phyloP scores from a whole-genome alignment of 1,140 invertebrate genomes.

The Zaprionus ghesquierei region DNA sequence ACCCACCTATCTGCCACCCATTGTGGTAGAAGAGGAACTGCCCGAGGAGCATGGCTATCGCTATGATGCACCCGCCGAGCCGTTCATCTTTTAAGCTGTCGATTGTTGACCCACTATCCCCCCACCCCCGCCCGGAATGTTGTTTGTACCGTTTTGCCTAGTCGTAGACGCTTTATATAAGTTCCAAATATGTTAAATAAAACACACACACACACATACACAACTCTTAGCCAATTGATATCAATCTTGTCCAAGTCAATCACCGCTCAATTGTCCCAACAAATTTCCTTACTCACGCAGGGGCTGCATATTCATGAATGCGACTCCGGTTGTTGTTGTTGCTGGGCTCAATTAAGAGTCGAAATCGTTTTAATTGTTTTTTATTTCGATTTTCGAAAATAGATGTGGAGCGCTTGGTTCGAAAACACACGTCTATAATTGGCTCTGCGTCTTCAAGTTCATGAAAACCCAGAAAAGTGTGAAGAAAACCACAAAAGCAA shows the following conservation, averaged over 20 bases:
- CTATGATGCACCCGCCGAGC: constrained; percentile 63
- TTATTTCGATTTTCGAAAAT: not conserved
- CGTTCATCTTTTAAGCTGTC: constrained; percentile 49
- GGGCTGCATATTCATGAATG: constrained; percentile 65
- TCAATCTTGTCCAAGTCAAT: constrained; percentile 48
- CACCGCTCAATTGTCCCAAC: constrained; percentile 68
- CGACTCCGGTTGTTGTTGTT: not conserved
- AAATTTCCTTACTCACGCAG: constrained; percentile 11
- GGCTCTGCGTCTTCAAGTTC: constrained; percentile 56
- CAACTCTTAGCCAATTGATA: constrained; percentile 36
- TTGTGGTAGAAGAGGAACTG: constrained; percentile 49
- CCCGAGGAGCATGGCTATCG: constrained; percentile 57
- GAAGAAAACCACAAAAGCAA: constrained; percentile 55
- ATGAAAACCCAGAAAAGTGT: constrained; percentile 76
- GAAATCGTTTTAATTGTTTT: constrained; percentile 56
- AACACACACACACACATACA: constrained; percentile 51
- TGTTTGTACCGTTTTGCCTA: constrained; percentile 46
- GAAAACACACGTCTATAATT: constrained; percentile 63
- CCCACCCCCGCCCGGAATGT: constrained; percentile 45
- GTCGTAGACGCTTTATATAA: constrained; percentile 53
- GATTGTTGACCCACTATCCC: constrained; percentile 26
- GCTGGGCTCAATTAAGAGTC: constrained; percentile 43
- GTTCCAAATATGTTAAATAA: constrained; percentile 58
- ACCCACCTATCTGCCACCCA: constrained; percentile 52
- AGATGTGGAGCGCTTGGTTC: constrained; percentile 12